phyloP scores from a whole-genome alignment of 2,113 vertebrate species.

The Psephotus haematonotus region DNA sequence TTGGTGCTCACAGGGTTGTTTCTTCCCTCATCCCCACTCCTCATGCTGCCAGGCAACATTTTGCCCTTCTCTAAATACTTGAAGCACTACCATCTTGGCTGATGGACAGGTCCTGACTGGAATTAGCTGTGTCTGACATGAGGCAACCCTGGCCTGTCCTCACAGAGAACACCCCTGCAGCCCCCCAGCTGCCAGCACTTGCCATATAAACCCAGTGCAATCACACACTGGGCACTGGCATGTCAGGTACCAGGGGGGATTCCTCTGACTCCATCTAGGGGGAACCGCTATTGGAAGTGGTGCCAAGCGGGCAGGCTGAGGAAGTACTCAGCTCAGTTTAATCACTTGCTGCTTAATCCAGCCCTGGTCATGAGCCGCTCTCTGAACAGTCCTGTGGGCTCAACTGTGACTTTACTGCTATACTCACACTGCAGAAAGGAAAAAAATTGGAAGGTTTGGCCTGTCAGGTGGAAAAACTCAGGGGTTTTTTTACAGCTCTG shows the following conservation, averaged over 20 bases:
- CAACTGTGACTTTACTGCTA: not conserved
- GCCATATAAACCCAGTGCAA: not conserved
- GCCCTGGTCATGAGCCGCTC: accelerated
- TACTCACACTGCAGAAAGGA: not conserved
- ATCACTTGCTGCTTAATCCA: not conserved
- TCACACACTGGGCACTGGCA: not conserved
- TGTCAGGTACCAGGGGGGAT: not conserved
- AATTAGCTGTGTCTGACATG: accelerated
- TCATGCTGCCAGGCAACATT: not conserved
- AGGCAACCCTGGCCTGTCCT: not conserved
- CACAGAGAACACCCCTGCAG: not conserved
- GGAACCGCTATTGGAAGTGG: not conserved
- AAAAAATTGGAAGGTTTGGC: not conserved
- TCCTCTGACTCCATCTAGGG: not conserved
- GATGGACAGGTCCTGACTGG: not conserved
- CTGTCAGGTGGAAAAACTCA: not conserved
- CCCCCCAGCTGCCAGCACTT: accelerated
- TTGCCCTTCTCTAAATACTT: not conserved
- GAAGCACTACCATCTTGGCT: not conserved
- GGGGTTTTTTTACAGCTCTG: accelerated
- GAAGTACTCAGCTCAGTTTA: not conserved
- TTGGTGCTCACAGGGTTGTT: not conserved
- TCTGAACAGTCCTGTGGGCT: not conserved
- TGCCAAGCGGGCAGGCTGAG: not conserved
- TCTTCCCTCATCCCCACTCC: not conserved